A percentile compares a stretch with the other conserved stretches of the same genome.
Evolutionary conservation across 2,797 vertebrate genomes (phyloP).

Genomic region (Gobionotothen gibberifrons): DNA sequence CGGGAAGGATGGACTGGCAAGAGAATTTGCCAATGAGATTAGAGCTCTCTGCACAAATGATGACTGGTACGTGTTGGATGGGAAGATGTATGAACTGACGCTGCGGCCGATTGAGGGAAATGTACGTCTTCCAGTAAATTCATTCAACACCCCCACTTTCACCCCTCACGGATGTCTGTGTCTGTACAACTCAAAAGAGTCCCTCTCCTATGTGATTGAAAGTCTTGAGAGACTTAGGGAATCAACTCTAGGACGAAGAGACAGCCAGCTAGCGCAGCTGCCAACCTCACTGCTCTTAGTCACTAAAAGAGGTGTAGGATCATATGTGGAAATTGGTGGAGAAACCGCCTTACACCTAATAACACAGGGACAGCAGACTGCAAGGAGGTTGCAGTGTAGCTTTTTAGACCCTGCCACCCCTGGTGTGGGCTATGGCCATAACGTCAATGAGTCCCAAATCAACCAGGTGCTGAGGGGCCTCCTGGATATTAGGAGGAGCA

Average conservation of each 20-base stretch:
- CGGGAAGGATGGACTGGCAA: conserved; percentile 94
- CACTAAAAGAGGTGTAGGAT: conserved; percentile 91
- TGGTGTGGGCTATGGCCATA: conserved; percentile 93
- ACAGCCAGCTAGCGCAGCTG: conserved; percentile 87
- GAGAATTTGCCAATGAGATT: conserved; percentile 97
- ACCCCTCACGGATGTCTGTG: conserved; percentile 96
- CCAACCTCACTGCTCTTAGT: conserved; percentile 91
- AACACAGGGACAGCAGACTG: conserved; percentile 93
- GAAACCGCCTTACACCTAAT: conserved; percentile 94
- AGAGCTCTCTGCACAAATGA: conserved; percentile 96
- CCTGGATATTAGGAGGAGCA: conserved; percentile 90
- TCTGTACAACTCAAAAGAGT: conserved; percentile 98
- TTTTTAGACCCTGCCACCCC: conserved; percentile 93
- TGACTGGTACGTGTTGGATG: conserved; percentile 94
- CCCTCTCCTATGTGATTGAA: conserved; percentile 93
- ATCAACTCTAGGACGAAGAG: conserved; percentile 88
- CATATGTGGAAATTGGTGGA: conserved; percentile 88
- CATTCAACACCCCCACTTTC: conserved; percentile 96
- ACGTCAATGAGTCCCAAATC: conserved; percentile 94
- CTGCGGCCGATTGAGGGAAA: conserved; percentile 96
- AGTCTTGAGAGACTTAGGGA: conserved; percentile 95
- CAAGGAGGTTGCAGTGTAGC: conserved; percentile 92
- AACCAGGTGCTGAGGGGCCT: conserved; percentile 92
- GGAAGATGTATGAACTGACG: conserved; percentile 95
- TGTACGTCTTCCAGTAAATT: conserved; percentile 95